Percentiles rank a stretch among this genome's conserved stretches.
phyloP scores from a whole-genome alignment of 2,113 vertebrate genomes.

The Thamnophis sirtalis region DNA sequence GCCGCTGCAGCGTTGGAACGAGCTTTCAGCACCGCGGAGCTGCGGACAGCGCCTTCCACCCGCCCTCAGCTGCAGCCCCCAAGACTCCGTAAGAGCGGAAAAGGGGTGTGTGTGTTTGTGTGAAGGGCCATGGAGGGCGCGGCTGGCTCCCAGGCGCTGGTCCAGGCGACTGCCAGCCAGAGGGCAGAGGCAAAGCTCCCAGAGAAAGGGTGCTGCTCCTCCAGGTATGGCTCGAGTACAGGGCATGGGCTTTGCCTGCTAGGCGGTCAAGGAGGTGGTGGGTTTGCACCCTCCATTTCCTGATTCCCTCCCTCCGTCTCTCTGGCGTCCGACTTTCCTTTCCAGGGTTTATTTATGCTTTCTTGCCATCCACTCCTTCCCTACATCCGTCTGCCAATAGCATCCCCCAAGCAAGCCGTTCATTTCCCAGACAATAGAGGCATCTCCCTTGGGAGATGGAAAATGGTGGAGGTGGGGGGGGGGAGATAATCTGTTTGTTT shows the following conservation, averaged over 20 bases:
- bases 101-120: not conserved
- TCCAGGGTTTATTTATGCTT: not conserved
- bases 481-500: not conserved
- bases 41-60: slow-evolving; percentile 44
- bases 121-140: slow-evolving; percentile 10
- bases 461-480: not conserved
- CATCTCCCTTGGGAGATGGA: not conserved
- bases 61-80: not conserved
- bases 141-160: not conserved
- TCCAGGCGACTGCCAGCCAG: not conserved
- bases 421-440: slow-evolving; percentile 14
- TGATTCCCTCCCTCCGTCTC: not conserved
- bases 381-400: no score
- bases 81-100: not conserved
- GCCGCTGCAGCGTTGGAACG: slow-evolving; percentile 3
- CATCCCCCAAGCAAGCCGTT: not conserved
- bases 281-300: not conserved
- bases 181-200: slow-evolving; percentile 2
- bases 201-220: slow-evolving; percentile 5
- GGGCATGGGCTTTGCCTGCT: not conserved
- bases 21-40: slow-evolving; percentile 40
- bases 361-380: not conserved
- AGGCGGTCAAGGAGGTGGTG: not conserved
- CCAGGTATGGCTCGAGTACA: slow-evolving; percentile 38
- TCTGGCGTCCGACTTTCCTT: not conserved